Evolutionary conservation across 2,888 invertebrate species (phyloP).

Genomic region (Dasysyrphus tricinctus): DNA sequence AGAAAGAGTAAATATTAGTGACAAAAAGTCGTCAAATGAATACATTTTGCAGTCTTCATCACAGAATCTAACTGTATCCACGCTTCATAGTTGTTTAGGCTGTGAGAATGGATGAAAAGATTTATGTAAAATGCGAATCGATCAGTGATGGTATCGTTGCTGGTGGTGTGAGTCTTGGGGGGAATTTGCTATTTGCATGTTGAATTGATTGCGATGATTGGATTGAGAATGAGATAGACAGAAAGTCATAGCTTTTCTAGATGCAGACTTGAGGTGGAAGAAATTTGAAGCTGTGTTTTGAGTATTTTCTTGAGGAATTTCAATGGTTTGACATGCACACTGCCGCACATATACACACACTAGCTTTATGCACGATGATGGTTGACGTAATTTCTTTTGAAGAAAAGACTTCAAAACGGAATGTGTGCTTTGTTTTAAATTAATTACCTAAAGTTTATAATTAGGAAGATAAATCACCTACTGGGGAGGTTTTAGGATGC

Average conservation of each 20-base stretch:
- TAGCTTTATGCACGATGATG: too few relatives aligned
- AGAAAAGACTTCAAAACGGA: too few relatives aligned
- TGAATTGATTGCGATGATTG: slow-evolving; percentile 58
- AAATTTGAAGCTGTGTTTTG: neutral
- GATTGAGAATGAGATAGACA: slow-evolving; percentile 9
- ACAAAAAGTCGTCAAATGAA: slow-evolving; percentile 48
- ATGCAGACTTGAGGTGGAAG: too few relatives aligned
- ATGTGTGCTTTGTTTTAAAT: too few relatives aligned
- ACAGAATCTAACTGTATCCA: slow-evolving; percentile 55
- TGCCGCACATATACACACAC: too few relatives aligned
- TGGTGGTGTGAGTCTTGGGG: slow-evolving; percentile 22
- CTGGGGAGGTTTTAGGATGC: too few relatives aligned
- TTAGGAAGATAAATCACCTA: too few relatives aligned
- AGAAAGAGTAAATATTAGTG: slow-evolving; percentile 56
- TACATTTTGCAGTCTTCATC: slow-evolving; percentile 37
- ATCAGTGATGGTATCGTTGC: neutral
- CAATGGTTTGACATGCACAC: neutral
- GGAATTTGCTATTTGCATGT: slow-evolving; percentile 67
- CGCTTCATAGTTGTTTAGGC: neutral
- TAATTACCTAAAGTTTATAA: too few relatives aligned
- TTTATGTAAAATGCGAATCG: neutral
- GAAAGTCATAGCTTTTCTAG: neutral
- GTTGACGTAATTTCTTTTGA: too few relatives aligned
- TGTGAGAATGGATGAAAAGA: neutral
- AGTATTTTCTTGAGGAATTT: neutral